Evolutionary conservation across 92 coral and sea anemone genomes (phyloP).

Genomic region (Meandrina meandrites): DNA sequence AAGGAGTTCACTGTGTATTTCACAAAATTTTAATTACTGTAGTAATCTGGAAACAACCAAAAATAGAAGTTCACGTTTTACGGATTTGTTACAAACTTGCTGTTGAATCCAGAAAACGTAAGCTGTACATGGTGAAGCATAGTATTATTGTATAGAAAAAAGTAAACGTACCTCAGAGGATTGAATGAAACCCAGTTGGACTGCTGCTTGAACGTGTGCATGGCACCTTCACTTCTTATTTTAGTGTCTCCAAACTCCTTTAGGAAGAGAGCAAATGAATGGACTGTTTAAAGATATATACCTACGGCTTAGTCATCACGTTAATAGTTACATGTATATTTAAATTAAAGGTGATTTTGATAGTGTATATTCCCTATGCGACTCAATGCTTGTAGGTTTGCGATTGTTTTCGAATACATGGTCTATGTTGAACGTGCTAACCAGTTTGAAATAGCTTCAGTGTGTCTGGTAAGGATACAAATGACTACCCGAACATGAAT

Average conservation of each 20-base stretch:
- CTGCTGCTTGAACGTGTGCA: constrained; percentile 87
- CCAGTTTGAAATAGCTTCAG: background rate
- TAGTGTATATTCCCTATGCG: background rate
- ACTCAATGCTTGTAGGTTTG: too few relatives aligned
- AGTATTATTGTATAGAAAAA: background rate
- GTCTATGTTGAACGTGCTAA: background rate
- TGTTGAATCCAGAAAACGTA: too few relatives aligned
- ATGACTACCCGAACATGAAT: too few relatives aligned
- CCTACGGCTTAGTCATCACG: background rate
- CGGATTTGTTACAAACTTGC: too few relatives aligned
- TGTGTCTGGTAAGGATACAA: too few relatives aligned
- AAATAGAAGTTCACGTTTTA: background rate
- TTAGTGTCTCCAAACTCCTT: constrained; percentile 92
- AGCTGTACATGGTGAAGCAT: background rate
- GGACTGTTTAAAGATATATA: too few relatives aligned
- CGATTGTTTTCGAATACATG: too few relatives aligned
- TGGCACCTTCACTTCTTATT: constrained; percentile 87
- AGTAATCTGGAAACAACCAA: background rate
- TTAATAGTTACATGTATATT: too few relatives aligned
- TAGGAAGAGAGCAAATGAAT: background rate
- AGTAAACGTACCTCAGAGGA: constrained; percentile 55
- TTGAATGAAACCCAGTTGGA: constrained; percentile 94
- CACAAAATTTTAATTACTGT: too few relatives aligned
- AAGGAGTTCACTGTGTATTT: too few relatives aligned
- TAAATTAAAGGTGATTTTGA: background rate